A percentile compares a stretch with the other conserved stretches of the same genome.
Conservation (phyloP, 1,140 invertebrate genomes). For the Drosophila busckii region DNA sequence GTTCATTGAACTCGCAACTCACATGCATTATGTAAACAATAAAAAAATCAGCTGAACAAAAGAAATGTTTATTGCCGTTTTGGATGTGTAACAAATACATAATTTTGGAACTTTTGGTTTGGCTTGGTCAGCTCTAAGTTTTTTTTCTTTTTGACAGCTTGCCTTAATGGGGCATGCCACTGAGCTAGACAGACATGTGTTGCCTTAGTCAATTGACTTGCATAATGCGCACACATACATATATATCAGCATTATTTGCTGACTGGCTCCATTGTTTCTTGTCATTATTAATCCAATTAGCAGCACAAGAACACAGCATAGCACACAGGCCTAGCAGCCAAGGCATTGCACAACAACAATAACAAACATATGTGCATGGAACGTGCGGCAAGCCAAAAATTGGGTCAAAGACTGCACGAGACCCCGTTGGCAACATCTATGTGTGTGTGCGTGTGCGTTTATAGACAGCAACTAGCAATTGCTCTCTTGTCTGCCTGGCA, state of each 20-base stretch:
- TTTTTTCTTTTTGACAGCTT: slow-evolving; percentile 34
- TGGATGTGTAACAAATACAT: too few species aligned
- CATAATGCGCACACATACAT: slow-evolving; percentile 60
- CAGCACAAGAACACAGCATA: slow-evolving; percentile 60
- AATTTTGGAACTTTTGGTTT: too few species aligned
- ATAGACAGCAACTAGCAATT: too few species aligned
- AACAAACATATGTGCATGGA: background rate
- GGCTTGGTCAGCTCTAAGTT: too few species aligned
- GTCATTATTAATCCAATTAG: slow-evolving; percentile 71
- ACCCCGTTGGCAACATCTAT: slow-evolving; percentile 4
- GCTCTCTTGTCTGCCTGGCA: background rate
- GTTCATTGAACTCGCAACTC: too few species aligned
- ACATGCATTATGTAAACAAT: too few species aligned
- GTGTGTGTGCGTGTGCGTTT: background rate
- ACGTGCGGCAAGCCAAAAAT: slow-evolving; percentile 28
- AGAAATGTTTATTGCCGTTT: too few species aligned
- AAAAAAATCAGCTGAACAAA: too few species aligned
- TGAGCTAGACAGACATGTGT: slow-evolving; percentile 15
- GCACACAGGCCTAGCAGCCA: slow-evolving; percentile 17
- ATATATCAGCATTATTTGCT: slow-evolving; percentile 43
- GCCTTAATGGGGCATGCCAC: slow-evolving; percentile 8
- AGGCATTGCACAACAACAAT: slow-evolving; percentile 19
- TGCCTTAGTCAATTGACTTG: slow-evolving; percentile 34
- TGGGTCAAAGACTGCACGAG: slow-evolving; percentile 32
- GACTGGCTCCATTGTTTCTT: slow-evolving; percentile 57